These are phyloP conservation scores for Gymnorhina tibicen DNA, from an alignment of 2,113 vertebrate species.

Conservation along the genomic window DNA sequence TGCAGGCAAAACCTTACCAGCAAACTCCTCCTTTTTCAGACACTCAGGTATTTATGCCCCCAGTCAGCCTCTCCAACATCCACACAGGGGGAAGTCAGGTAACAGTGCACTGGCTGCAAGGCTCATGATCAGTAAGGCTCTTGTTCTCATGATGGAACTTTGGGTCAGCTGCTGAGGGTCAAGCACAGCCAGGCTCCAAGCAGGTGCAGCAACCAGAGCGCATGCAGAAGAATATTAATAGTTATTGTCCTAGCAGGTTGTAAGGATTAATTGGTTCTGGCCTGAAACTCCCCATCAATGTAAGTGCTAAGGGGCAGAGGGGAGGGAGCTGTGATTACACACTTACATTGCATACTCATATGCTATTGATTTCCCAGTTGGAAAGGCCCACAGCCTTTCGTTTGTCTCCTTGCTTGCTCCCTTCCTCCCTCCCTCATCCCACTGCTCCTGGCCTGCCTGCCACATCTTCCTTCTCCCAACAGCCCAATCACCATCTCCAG, in stretches of 20 bases:
- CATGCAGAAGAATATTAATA: constrained; percentile 16
- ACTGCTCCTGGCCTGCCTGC: background rate
- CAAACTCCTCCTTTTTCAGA: background rate
- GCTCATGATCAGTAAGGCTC: background rate
- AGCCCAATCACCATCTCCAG: background rate
- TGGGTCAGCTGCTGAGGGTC: background rate
- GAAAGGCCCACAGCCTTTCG: background rate
- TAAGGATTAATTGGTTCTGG: constrained; percentile 42
- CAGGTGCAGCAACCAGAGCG: background rate
- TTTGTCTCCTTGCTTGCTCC: background rate
- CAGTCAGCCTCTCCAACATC: background rate
- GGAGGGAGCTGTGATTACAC: constrained; percentile 13
- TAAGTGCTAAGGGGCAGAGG: constrained; percentile 2
- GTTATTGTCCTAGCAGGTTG: constrained; percentile 15
- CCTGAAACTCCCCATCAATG: background rate
- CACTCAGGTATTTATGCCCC: no score
- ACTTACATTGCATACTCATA: constrained; percentile 3
- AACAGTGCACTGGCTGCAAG: background rate
- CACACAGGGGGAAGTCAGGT: background rate
- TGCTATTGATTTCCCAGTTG: constrained; percentile 32
- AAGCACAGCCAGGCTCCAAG: background rate
- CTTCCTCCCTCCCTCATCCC: background rate
- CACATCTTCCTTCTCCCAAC: background rate
- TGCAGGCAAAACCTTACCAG: background rate
- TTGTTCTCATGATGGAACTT: background rate